phyloP scores from a whole-genome alignment of 2,888 invertebrate genomes.

The Sipha maydis region DNA sequence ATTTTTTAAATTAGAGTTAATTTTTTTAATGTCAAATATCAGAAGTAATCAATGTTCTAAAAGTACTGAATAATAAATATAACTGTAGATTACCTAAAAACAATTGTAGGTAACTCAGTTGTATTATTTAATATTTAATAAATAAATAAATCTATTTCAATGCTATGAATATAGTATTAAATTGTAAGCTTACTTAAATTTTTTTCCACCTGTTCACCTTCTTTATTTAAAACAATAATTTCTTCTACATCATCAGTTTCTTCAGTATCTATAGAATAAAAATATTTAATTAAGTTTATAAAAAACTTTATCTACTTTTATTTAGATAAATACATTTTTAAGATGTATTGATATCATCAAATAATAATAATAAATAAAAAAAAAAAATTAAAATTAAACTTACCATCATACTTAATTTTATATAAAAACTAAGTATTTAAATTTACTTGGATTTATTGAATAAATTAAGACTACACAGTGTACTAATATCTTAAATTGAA shows the following conservation, averaged over 20 bases:
- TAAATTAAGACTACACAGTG: neutral
- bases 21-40: too few species aligned
- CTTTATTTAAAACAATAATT: slow-evolving; percentile 58
- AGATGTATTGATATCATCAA: too few species aligned
- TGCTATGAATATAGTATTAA: neutral
- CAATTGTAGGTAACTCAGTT: too few species aligned
- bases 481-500: too few species aligned
- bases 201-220: slow-evolving; percentile 59
- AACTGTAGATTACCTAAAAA: neutral
- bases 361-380: too few species aligned
- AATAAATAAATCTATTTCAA: neutral
- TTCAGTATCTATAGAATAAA: slow-evolving; percentile 40
- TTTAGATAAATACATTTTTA: neutral
- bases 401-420: too few species aligned
- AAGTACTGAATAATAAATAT: too few species aligned
- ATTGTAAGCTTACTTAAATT: slow-evolving; percentile 24
- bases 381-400: too few species aligned
- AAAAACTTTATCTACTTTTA: neutral
- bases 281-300: neutral
- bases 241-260: slow-evolving; percentile 53
- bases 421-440: neutral
- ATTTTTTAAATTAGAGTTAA: too few species aligned
- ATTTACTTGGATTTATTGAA: neutral
- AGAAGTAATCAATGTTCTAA: too few species aligned
- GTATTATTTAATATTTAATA: too few species aligned